phyloP scores from a whole-genome alignment of 2,888 invertebrate species.

The Standfussiana lucernea region DNA sequence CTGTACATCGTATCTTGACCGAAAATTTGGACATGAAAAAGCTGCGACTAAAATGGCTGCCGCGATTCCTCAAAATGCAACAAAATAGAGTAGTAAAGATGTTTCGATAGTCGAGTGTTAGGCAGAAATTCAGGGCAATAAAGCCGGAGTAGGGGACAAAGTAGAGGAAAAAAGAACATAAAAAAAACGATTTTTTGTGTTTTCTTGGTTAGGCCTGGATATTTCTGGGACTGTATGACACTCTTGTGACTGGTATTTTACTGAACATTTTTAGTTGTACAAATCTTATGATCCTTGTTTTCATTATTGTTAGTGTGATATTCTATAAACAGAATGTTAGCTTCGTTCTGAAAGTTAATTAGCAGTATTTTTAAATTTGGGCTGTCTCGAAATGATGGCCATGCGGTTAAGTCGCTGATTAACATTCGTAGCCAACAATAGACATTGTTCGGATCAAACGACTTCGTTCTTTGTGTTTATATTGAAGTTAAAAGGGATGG shows the following conservation, averaged over 20 bases:
- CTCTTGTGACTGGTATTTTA: not conserved
- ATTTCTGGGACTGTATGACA: not conserved
- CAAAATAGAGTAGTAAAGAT: too few relatives aligned
- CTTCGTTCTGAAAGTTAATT: constrained; percentile 2
- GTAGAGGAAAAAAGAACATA: too few relatives aligned
- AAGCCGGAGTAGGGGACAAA: too few relatives aligned
- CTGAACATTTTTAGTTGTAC: not conserved
- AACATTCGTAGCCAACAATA: constrained; percentile 83
- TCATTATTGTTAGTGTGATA: not conserved
- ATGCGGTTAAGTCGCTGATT: constrained; percentile 78
- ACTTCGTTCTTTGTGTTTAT: constrained; percentile 82
- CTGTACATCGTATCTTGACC: too few relatives aligned
- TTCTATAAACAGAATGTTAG: constrained; percentile 2
- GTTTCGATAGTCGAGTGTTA: too few relatives aligned
- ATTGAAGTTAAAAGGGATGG: constrained; percentile 75
- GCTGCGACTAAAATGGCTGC: too few relatives aligned
- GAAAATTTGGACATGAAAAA: not conserved
- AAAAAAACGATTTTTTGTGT: not conserved
- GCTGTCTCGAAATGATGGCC: constrained; percentile 55
- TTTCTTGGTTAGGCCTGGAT: not conserved
- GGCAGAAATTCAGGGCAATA: too few relatives aligned
- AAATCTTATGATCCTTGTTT: not conserved
- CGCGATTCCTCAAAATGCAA: too few relatives aligned
- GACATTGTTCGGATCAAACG: constrained; percentile 83
- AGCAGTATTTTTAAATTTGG: constrained; percentile 26